These are phyloP conservation scores for Eupithecia vulgata DNA, from an alignment of 2,888 invertebrate species.

Conservation along the genomic window DNA sequence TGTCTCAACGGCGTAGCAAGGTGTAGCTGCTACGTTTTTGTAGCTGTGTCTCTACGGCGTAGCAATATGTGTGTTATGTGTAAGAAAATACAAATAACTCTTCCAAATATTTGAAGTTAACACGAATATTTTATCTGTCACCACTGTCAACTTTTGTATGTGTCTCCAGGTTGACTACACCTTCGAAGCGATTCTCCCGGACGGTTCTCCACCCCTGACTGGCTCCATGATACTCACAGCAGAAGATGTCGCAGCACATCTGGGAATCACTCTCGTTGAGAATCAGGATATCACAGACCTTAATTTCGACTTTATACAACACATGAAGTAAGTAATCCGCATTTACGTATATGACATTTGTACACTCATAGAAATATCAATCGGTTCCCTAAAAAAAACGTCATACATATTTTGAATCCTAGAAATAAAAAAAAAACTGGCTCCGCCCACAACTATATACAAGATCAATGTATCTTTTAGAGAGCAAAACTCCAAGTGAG, in stretches of 20 bases:
- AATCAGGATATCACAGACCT: conserved; percentile 57
- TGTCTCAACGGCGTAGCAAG: neutral
- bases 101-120: neutral
- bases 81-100: neutral
- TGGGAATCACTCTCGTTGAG: conserved; percentile 52
- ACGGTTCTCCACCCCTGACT: conserved; percentile 49
- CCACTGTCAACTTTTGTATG: neutral
- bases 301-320: conserved; percentile 56
- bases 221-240: conserved; percentile 59
- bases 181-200: conserved; percentile 55
- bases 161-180: conserved; percentile 57
- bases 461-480: no score
- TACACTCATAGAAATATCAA: no score
- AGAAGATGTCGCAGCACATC: conserved; percentile 60
- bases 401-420: no score
- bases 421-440: no score
- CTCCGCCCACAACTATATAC: no score
- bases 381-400: no score
- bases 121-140: neutral
- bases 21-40: neutral
- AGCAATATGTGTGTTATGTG: neutral
- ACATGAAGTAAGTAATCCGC: conserved; percentile 54
- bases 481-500: no score
- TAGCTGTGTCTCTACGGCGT: neutral
- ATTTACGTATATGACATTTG: no score